Percentiles rank a stretch among this genome's conserved stretches.
Conservation (phyloP, 2,113 vertebrate genomes). For the Syngnathus floridae region DNA sequence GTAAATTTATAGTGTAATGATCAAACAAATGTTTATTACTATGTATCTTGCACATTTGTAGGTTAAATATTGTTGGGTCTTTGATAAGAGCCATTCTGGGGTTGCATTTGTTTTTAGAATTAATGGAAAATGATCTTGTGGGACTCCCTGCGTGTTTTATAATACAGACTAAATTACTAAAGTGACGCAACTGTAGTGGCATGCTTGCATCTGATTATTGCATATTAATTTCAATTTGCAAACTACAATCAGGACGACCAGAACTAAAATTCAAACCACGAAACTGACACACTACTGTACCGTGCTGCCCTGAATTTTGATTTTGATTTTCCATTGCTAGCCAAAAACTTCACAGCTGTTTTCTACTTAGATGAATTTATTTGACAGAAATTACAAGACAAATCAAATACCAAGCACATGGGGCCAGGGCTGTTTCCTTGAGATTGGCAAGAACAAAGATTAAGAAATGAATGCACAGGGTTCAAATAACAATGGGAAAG, state of each 20-base stretch:
- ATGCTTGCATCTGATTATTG: too few relatives aligned
- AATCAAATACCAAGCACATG: conserved; percentile 33
- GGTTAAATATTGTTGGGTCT: not conserved
- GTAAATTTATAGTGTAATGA: not conserved
- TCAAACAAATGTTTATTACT: not conserved
- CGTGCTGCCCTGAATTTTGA: too few relatives aligned
- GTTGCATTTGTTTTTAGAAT: not conserved
- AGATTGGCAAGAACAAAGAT: conserved; percentile 41
- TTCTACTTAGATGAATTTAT: not conserved
- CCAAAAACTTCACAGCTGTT: not conserved
- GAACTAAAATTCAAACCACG: too few relatives aligned
- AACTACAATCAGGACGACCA: too few relatives aligned
- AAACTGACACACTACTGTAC: too few relatives aligned
- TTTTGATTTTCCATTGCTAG: too few relatives aligned
- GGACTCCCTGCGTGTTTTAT: too few relatives aligned
- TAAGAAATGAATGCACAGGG: conserved; percentile 32
- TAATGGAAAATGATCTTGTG: conserved; percentile 6
- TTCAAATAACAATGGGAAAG: conserved; percentile 26
- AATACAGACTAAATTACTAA: too few relatives aligned
- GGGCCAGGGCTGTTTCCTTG: conserved; percentile 15
- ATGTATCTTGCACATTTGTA: not conserved
- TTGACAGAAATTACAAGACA: not conserved
- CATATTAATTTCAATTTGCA: too few relatives aligned
- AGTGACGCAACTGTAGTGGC: too few relatives aligned
- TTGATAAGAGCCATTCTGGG: not conserved